Conservation (phyloP, 1,140 invertebrate species). For the Dendrolimus kikuchii region DNA sequence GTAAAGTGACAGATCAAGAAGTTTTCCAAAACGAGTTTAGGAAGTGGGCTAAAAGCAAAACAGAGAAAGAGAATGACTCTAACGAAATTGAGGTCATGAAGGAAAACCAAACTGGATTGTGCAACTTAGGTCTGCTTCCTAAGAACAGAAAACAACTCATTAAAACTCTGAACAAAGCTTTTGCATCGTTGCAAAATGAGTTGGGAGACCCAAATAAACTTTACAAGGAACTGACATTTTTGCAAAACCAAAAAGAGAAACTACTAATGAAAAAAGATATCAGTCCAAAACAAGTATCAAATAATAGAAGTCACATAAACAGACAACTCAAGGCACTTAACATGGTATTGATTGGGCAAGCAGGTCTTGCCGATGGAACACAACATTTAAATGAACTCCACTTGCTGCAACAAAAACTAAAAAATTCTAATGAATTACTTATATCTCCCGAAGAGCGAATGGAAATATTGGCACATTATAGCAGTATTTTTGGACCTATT, state of each 20-base stretch:
- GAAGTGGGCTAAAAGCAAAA: conserved; percentile 40
- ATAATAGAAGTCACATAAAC: conserved; percentile 57
- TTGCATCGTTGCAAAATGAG: conserved; percentile 45
- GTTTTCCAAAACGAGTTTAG: conserved; percentile 61
- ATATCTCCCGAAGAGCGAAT: conserved; percentile 50
- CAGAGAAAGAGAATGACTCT: conserved; percentile 18
- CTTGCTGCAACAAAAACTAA: conserved; percentile 50
- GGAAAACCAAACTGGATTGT: conserved; percentile 23
- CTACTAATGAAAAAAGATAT: conserved; percentile 58
- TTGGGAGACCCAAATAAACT: conserved; percentile 51
- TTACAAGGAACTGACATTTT: conserved; percentile 45
- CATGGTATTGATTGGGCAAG: conserved; percentile 72
- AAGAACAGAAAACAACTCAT: conserved; percentile 44
- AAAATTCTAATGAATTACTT: conserved; percentile 49
- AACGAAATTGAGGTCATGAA: conserved; percentile 28
- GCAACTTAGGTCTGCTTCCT: conserved; percentile 42
- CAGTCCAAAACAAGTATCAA: conserved; percentile 60
- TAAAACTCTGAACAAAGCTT: conserved; percentile 39
- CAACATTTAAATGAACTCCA: conserved; percentile 62
- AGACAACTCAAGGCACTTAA: conserved; percentile 61
- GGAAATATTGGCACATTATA: conserved; percentile 68
- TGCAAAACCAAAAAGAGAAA: conserved; percentile 56
- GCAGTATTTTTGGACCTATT: conserved; percentile 59
- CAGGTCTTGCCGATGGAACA: conserved; percentile 66
- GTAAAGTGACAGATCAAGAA: conserved; percentile 62